Evolutionary conservation across 2,113 vertebrate genomes (phyloP).

Genomic region (Sciurus niger): DNA sequence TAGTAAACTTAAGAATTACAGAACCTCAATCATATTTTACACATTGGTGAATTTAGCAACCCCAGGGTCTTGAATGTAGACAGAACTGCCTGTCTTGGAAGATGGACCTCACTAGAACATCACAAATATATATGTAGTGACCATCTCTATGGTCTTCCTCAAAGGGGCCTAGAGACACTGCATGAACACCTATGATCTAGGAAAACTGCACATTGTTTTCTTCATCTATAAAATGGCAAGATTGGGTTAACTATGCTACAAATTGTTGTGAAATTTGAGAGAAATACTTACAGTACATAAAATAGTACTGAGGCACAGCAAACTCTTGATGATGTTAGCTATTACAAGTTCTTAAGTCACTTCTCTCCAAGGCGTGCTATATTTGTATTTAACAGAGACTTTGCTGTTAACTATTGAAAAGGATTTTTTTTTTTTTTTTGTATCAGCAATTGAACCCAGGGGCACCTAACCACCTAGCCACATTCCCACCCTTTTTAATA

Average conservation of each 20-base stretch:
- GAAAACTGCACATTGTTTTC: background rate
- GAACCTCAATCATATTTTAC: background rate
- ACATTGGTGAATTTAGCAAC: background rate
- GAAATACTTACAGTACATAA: background rate
- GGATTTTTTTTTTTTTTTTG: too few relatives aligned
- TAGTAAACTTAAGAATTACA: background rate
- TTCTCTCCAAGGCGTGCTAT: background rate
- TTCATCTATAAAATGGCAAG: background rate
- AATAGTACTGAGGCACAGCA: background rate
- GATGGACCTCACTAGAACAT: background rate
- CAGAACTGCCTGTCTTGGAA: background rate
- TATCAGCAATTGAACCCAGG: too few relatives aligned
- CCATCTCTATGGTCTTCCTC: background rate
- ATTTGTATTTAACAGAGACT: background rate
- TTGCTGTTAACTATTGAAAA: background rate
- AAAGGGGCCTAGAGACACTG: background rate
- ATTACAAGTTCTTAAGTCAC: background rate
- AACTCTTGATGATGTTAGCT: background rate
- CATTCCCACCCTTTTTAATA: too few relatives aligned
- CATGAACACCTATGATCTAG: background rate
- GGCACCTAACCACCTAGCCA: too few relatives aligned
- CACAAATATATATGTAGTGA: background rate
- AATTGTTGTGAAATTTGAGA: background rate
- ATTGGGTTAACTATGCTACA: background rate
- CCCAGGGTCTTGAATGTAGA: background rate